Percentiles rank a stretch among this genome's conserved stretches.
Conservation (phyloP, 2,888 invertebrate species). For the Thalpophila matura region DNA sequence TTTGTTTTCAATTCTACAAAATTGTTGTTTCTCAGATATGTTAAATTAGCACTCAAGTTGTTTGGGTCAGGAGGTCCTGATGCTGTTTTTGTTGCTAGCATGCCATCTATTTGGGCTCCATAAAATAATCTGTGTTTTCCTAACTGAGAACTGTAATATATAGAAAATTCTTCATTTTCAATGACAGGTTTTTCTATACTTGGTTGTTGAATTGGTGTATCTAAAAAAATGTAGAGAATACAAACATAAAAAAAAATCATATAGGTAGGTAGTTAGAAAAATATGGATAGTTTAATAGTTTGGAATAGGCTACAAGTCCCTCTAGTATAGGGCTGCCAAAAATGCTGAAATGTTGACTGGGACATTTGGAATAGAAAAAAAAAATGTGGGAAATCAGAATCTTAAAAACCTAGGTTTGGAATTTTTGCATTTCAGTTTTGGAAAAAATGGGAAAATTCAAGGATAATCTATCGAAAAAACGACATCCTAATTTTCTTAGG, state of each 20-base stretch:
- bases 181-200: conserved; percentile 65
- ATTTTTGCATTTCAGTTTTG: too few relatives aligned
- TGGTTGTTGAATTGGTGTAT: conserved; percentile 59
- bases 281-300: too few relatives aligned
- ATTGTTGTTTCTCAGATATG: conserved; percentile 62
- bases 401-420: too few relatives aligned
- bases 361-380: too few relatives aligned
- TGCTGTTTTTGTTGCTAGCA: conserved; percentile 53
- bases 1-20: conserved; percentile 71
- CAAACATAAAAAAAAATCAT: neutral
- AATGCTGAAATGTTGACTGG: too few relatives aligned
- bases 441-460: too few relatives aligned
- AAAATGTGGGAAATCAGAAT: too few relatives aligned
- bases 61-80: conserved; percentile 44
- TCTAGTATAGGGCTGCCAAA: too few relatives aligned
- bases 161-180: conserved; percentile 73
- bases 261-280: neutral
- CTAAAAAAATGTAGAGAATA: too few relatives aligned
- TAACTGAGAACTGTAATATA: conserved; percentile 62
- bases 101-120: conserved; percentile 73
- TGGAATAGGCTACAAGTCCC: too few relatives aligned
- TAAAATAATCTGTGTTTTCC: conserved; percentile 67
- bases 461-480: too few relatives aligned
- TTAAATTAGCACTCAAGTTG: conserved; percentile 59
- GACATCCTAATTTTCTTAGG: too few relatives aligned